Evolutionary conservation across 2,113 vertebrate species (phyloP), one percentile per base, ranked within the genome.

Genomic region (Pachypanchax playfairii): DNA sequence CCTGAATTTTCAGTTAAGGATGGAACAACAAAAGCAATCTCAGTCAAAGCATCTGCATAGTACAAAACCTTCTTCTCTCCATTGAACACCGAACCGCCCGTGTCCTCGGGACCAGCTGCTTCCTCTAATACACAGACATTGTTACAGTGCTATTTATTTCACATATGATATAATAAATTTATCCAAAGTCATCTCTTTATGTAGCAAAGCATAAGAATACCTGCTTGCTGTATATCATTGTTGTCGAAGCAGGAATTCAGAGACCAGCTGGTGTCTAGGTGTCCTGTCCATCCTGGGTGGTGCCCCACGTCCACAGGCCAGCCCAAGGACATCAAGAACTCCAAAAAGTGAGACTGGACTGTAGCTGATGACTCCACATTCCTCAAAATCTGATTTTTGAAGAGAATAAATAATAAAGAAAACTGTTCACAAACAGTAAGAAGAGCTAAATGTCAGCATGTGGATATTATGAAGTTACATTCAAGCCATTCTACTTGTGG

Each of bases 31-130:
- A 98, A 98, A 71, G 96, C 96, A 2, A 98, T 96, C 85, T 98
- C 96, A 1, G 96, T 98, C 79, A 98, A 90, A 58, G 95, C 96
- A 79, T 98, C 96, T 0, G 96, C 96, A 1, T 96, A 98, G 84
- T 98, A 98, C 46, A 98, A 88, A 77, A 95, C 95, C 57, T 95
- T 97, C 92, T 93, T 96, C 88, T 97, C 95, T 29, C 96, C 96
- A 0, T 94, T 98, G 89, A 97, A 98, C 85, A 94, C 88, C 20
- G 92, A 94, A n/a, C 95, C 95, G 47, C 95, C 95, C 1, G 90
- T 79, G 62, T 96, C 95, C 77, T 95, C 95, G 4, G 93, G 90
- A 65, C 88, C 85, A 20, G 86, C 38, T 0, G 89, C 46, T 65
- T 96, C 95, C 79, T 96, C 96, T 97, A 73, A 79, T 62, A 36